Percentiles rank a stretch among this genome's conserved stretches.
These are phyloP conservation scores for Hemiprocne comata DNA, from an alignment of 2,113 vertebrate species.

Conservation along the genomic window DNA sequence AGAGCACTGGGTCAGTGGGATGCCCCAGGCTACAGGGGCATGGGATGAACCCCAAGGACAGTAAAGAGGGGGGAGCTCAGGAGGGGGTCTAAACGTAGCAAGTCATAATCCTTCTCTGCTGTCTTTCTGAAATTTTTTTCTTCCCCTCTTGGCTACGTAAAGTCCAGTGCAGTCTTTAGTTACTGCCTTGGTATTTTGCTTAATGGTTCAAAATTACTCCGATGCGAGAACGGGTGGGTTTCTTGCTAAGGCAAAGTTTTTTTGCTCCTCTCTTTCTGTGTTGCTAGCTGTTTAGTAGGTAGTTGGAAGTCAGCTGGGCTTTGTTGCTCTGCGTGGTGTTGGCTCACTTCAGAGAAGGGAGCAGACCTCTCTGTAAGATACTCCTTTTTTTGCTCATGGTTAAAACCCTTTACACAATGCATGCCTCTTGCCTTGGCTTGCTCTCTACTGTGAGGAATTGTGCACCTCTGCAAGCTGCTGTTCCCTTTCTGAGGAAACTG, in stretches of 20 bases:
- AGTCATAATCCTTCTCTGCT: background rate
- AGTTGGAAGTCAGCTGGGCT: background rate
- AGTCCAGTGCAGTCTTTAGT: background rate
- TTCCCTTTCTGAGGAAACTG: background rate
- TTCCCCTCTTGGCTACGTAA: background rate
- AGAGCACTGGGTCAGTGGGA: rapidly evolving
- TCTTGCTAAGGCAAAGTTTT: conserved; percentile 22
- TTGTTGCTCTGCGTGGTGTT: background rate
- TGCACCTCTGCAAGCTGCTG: background rate
- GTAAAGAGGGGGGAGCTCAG: rapidly evolving
- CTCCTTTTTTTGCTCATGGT: background rate
- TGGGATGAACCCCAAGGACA: rapidly evolving
- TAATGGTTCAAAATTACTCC: conserved; percentile 38
- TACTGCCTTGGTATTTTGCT: background rate
- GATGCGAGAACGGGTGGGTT: conserved; percentile 27
- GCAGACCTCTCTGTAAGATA: background rate
- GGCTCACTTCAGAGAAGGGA: background rate
- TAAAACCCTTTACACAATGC: rapidly evolving
- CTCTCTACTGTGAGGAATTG: background rate
- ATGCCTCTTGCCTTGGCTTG: background rate
- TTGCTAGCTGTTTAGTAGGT: conserved; percentile 35
- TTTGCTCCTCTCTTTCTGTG: background rate
- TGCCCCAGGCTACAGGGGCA: rapidly evolving
- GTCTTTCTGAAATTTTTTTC: background rate
- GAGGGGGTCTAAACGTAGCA: background rate